Percentiles rank a stretch among this genome's conserved stretches.
These are phyloP conservation scores for Acanthurus tractus DNA, from an alignment of 2,797 vertebrate genomes.

Conservation along the genomic window DNA sequence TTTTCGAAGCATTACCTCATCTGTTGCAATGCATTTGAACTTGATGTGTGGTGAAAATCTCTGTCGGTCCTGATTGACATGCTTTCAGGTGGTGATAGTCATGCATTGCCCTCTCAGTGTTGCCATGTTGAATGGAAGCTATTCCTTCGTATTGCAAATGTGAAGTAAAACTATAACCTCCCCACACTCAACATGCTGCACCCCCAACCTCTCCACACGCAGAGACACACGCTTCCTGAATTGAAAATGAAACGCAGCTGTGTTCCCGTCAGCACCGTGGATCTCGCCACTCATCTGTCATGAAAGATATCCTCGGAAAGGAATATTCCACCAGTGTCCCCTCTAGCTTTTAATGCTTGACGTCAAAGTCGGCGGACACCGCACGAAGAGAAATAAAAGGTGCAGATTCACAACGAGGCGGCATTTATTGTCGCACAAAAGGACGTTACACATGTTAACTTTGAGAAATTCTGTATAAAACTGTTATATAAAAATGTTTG, in stretches of 20 bases:
- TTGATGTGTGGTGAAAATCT: constrained; percentile 37
- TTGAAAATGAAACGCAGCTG: constrained; percentile 82
- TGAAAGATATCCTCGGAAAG: constrained; percentile 61
- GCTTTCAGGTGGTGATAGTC: background rate
- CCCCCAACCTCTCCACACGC: constrained; percentile 38
- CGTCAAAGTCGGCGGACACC: constrained; percentile 18
- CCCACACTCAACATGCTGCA: constrained; percentile 20
- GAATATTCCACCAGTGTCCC: constrained; percentile 65
- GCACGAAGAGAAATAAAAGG: background rate
- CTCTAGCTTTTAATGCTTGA: constrained; percentile 17
- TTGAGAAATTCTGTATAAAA: background rate
- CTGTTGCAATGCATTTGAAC: constrained; percentile 36
- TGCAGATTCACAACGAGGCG: background rate
- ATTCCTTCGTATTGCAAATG: constrained; percentile 31
- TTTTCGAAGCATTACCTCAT: constrained; percentile 48
- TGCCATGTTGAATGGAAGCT: constrained; percentile 19
- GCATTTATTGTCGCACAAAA: background rate
- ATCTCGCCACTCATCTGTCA: constrained; percentile 73
- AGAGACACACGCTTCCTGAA: constrained; percentile 70
- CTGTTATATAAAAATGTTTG: constrained; percentile 10
- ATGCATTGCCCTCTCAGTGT: constrained; percentile 7
- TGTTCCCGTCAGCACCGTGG: constrained; percentile 71
- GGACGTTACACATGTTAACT: background rate
- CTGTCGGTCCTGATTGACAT: constrained; percentile 23
- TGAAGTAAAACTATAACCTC: constrained; percentile 36